Base-by-base conservation (phyloP, 2,797 vertebrate genomes). In the Molossus molossus region DNA sequence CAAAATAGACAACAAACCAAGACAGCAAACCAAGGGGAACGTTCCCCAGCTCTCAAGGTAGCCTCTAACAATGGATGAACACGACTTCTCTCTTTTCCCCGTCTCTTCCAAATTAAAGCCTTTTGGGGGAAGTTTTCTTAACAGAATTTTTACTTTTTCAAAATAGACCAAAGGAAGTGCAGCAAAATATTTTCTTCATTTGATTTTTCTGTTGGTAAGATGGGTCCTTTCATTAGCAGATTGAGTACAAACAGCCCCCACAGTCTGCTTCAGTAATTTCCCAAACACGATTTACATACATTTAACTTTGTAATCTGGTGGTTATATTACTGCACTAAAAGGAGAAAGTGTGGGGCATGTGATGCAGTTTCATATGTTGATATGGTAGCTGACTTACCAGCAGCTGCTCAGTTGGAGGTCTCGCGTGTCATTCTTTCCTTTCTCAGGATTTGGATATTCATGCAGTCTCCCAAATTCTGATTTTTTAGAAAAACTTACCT, bases 281-380 rank as follows among this genome's bases (percentile, higher is more conserved):
- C 91, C 97, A 98, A 98, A 98, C 97, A 97, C 11, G 92, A 98
- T 98, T 98, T 98, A 97, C 98, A 98, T 98, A 98, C 97, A 98
- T 98, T 98, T 98, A 98, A 98, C 96, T 98, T 98, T 97, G 97
- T 98, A 98, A 98, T 98, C 87, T 97, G 88, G 76, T 94, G 53
- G 82, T 97, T 97, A 94, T 97, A 96, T 96, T 95, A 97, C 94
- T 96, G 53, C 91, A 96, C 92, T 92, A 97, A 97, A 98, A 97
- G 97, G 97, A 98, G 98, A 97, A 98, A 98, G 98, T 86, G 93
- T 91, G 91, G 89, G 95, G 84, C 95, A 92, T 94, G 87, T 77
- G 96, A 96, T 94, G 96, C 82, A 37, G 94, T 95, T 93, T 98
- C 94, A 23, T 73, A 65, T 96, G 95, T 94, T 97, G 92, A 92